Percentiles rank a stretch among this genome's conserved stretches.
These are phyloP conservation scores for Dromococcyx pavoninus DNA, from an alignment of 2,797 vertebrate genomes.

Conservation along the genomic window DNA sequence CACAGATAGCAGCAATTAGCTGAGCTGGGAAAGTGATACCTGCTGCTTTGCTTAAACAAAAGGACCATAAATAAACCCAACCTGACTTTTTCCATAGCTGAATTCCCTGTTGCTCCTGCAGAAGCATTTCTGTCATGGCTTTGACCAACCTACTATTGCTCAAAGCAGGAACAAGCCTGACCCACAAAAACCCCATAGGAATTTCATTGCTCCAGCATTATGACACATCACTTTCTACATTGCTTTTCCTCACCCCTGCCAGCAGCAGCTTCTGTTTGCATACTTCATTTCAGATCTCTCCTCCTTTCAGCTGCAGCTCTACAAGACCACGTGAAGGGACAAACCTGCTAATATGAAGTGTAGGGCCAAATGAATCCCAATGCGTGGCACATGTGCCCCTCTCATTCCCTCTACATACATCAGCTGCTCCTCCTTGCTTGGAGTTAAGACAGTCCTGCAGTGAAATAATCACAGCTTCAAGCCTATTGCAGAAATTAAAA, in stretches of 20 bases:
- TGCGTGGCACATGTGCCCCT: not conserved
- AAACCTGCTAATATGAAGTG: not conserved
- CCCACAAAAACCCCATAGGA: not conserved
- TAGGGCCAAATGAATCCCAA: not conserved
- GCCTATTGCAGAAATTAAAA: not conserved
- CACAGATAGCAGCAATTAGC: slow-evolving; percentile 13
- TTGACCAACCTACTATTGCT: not conserved
- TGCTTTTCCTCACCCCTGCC: not conserved
- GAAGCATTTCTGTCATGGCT: not conserved
- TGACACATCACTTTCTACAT: not conserved
- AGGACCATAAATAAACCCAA: not conserved
- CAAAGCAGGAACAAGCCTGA: not conserved
- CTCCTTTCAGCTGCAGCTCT: not conserved
- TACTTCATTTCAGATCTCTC: not conserved
- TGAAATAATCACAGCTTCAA: slow-evolving; percentile 3
- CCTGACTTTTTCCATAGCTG: not conserved
- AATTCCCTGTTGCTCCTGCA: not conserved
- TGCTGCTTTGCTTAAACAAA: not conserved
- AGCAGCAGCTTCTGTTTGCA: not conserved
- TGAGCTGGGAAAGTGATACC: not conserved
- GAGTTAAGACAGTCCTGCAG: not conserved
- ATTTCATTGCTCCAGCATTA: not conserved
- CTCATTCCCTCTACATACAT: not conserved
- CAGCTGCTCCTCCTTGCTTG: not conserved
- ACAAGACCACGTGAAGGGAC: not conserved